Evolutionary conservation across 2,797 vertebrate species (phyloP).

Genomic region (Salarias fasciatus): DNA sequence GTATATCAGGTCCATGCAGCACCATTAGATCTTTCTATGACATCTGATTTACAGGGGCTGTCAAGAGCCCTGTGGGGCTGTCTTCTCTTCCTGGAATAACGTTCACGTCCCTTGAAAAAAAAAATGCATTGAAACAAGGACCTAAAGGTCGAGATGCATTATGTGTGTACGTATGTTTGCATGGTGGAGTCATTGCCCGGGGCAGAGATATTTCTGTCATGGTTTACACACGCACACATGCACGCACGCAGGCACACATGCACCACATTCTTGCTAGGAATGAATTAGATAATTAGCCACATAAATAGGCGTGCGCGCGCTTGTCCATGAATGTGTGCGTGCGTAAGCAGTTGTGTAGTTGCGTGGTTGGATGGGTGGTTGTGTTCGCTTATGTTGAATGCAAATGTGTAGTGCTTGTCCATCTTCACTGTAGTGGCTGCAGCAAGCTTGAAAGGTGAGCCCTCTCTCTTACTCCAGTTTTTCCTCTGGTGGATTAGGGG

Average conservation of each 20-base stretch:
- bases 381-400: slow-evolving; percentile 35
- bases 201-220: slow-evolving; percentile 40
- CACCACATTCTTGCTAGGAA: slow-evolving; percentile 34
- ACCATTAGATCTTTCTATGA: slow-evolving; percentile 76
- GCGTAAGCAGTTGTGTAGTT: too few relatives aligned
- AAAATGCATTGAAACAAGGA: slow-evolving; percentile 56
- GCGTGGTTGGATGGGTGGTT: too few relatives aligned
- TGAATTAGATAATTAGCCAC: slow-evolving; percentile 66
- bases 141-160: slow-evolving; percentile 29
- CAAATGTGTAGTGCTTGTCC: slow-evolving; percentile 29
- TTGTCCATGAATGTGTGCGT: slow-evolving; percentile 2
- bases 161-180: slow-evolving; percentile 21
- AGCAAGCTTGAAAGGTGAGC: slow-evolving; percentile 39
- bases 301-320: slow-evolving; percentile 34
- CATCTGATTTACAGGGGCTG: slow-evolving; percentile 79
- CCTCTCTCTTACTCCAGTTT: slow-evolving; percentile 34
- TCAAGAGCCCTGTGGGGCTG: slow-evolving; percentile 62
- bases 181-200: slow-evolving; percentile 31
- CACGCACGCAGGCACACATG: not conserved
- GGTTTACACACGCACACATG: slow-evolving; percentile 33
- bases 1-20: slow-evolving; percentile 67
- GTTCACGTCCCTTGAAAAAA: slow-evolving; percentile 47
- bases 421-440: slow-evolving; percentile 26
- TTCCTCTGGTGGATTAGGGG: slow-evolving; percentile 55
- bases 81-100: slow-evolving; percentile 76